Evolutionary conservation across 1,140 invertebrate genomes (phyloP).

Genomic region (Sitophilus oryzae): DNA sequence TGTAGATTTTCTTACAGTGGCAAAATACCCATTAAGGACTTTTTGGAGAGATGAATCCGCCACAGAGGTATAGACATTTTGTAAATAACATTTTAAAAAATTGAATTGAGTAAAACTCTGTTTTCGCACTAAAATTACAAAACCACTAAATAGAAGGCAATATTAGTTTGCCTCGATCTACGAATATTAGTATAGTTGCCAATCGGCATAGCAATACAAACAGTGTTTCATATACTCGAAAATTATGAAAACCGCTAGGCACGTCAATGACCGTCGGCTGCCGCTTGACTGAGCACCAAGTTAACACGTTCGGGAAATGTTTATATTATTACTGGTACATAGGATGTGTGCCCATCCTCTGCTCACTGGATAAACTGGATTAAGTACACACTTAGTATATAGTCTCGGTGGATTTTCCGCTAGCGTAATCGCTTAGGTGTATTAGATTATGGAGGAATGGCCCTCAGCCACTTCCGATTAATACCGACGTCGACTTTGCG

Average conservation of each 20-base stretch:
- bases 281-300: not conserved
- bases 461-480: slow-evolving; percentile 23
- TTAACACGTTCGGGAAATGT: not conserved
- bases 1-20: no score
- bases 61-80: no score
- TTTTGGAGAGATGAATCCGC: no score
- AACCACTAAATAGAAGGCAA: no score
- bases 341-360: slow-evolving; percentile 13
- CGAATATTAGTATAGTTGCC: no score
- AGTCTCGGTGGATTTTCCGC: slow-evolving; percentile 20
- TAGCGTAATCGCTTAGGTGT: slow-evolving; percentile 20
- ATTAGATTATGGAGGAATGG: slow-evolving; percentile 25
- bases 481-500: slow-evolving; percentile 16
- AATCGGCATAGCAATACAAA: not conserved
- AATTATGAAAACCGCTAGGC: not conserved
- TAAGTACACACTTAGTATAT: slow-evolving; percentile 22
- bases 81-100: no score
- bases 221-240: no score
- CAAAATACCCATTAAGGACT: no score
- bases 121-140: no score
- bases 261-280: not conserved
- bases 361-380: slow-evolving; percentile 19
- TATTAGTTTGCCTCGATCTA: no score
- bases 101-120: no score
- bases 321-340: slow-evolving; percentile 21